Evolutionary conservation across 2,888 invertebrate genomes (phyloP).

Genomic region (Myopa tessellatipennis): DNA sequence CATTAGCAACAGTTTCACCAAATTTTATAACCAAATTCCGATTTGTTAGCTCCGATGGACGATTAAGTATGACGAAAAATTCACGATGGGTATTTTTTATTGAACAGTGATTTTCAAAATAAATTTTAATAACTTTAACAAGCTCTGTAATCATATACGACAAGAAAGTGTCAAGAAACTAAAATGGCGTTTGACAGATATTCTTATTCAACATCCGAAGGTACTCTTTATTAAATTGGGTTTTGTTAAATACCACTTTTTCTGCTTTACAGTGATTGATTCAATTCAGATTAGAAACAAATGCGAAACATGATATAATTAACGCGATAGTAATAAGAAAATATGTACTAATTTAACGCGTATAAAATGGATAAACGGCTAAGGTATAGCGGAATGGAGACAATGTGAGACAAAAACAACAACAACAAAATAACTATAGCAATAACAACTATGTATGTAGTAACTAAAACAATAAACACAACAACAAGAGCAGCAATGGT

Average conservation of each 20-base stretch:
- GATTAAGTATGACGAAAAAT: too few species aligned
- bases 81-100: too few species aligned
- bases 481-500: neutral
- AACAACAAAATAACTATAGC: neutral
- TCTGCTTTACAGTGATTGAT: neutral
- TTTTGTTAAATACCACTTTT: neutral
- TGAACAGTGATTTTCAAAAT: too few species aligned
- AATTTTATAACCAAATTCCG: too few species aligned
- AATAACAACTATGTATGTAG: neutral
- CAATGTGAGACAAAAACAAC: neutral
- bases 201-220: too few species aligned
- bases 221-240: too few species aligned
- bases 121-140: too few species aligned
- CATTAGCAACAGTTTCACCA: too few species aligned
- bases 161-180: too few species aligned
- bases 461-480: neutral
- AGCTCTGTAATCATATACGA: too few species aligned
- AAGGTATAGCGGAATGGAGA: neutral
- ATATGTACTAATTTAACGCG: neutral
- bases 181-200: too few species aligned
- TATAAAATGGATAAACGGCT: neutral
- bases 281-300: constrained; percentile 16
- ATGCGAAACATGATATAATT: neutral
- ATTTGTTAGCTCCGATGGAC: too few species aligned
- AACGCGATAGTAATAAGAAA: neutral